Conservation (phyloP, 2,888 invertebrate species). For the Falcaria lacertinaria region DNA sequence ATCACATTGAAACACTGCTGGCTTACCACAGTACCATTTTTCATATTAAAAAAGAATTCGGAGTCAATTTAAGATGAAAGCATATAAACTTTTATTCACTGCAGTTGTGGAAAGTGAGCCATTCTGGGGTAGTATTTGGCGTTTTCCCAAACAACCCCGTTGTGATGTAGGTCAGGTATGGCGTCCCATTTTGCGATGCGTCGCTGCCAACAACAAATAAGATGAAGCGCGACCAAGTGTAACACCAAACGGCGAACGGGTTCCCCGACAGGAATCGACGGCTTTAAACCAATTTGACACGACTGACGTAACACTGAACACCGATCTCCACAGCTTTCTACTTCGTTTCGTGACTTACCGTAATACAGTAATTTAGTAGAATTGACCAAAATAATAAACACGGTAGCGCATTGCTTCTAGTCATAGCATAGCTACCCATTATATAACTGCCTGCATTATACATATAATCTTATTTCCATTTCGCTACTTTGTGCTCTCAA, state of each 20-base stretch:
- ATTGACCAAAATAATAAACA: constrained; percentile 9
- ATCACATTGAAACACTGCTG: background rate
- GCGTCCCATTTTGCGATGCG: constrained; percentile 45
- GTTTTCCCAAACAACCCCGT: constrained; percentile 55
- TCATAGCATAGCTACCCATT: background rate
- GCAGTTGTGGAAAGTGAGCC: constrained; percentile 24
- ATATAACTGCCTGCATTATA: background rate
- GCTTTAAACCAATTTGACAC: constrained; percentile 41
- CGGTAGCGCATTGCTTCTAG: constrained; percentile 3
- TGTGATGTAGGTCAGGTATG: constrained; percentile 70
- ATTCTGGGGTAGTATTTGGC: constrained; percentile 51
- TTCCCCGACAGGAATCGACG: constrained; percentile 21
- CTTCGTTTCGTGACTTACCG: constrained; percentile 1
- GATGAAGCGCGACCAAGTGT: constrained; percentile 27
- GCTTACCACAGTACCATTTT: too few relatives aligned
- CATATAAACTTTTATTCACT: constrained; percentile 26
- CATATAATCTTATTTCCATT: background rate
- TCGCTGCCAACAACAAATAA: constrained; percentile 17
- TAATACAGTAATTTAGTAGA: constrained; percentile 1
- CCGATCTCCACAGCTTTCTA: constrained; percentile 1
- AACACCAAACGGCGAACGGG: constrained; percentile 21
- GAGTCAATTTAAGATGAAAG: too few relatives aligned
- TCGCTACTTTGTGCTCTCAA: background rate
- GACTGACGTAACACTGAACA: constrained; percentile 30
- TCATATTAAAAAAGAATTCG: too few relatives aligned